phyloP scores from a whole-genome alignment of 2,888 invertebrate genomes.

The Melieria omissa region DNA sequence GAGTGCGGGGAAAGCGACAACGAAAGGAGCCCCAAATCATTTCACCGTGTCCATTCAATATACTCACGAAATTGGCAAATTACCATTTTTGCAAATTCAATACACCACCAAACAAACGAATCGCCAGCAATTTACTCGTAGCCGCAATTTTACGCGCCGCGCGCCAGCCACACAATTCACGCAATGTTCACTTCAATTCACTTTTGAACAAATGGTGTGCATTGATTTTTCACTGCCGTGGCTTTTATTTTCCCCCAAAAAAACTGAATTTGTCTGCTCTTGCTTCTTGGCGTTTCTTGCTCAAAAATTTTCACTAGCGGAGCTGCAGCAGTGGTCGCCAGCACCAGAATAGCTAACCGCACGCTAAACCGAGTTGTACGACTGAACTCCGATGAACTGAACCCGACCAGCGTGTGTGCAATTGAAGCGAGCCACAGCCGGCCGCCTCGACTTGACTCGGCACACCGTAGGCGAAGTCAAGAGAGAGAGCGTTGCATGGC shows the following conservation, averaged over 20 bases:
- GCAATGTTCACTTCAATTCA: no score
- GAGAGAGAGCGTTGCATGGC: background rate
- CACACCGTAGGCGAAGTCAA: background rate
- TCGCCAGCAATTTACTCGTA: no score
- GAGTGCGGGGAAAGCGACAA: background rate
- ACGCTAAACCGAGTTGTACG: conserved; percentile 37
- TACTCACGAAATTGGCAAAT: conserved; percentile 54
- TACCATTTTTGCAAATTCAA: conserved; percentile 52
- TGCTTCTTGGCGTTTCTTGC: background rate
- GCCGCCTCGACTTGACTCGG: background rate
- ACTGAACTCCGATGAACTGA: conserved; percentile 37
- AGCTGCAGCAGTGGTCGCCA: background rate
- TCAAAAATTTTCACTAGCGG: conserved; percentile 9
- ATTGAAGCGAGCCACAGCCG: conserved; percentile 11
- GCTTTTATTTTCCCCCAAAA: conserved; percentile 7
- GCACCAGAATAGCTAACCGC: conserved; percentile 16
- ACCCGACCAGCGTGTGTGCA: conserved; percentile 17
- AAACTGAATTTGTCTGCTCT: conserved; percentile 4
- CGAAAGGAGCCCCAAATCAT: conserved; percentile 3
- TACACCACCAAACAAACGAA: conserved; percentile 32
- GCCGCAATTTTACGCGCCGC: no score
- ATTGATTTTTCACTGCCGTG: background rate
- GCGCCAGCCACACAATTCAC: no score
- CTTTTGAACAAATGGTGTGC: background rate
- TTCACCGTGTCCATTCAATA: conserved; percentile 44